Percentiles rank a stretch among this genome's conserved stretches.
Evolutionary conservation across 2,113 vertebrate genomes (phyloP).

Genomic region (Sturnus vulgaris): DNA sequence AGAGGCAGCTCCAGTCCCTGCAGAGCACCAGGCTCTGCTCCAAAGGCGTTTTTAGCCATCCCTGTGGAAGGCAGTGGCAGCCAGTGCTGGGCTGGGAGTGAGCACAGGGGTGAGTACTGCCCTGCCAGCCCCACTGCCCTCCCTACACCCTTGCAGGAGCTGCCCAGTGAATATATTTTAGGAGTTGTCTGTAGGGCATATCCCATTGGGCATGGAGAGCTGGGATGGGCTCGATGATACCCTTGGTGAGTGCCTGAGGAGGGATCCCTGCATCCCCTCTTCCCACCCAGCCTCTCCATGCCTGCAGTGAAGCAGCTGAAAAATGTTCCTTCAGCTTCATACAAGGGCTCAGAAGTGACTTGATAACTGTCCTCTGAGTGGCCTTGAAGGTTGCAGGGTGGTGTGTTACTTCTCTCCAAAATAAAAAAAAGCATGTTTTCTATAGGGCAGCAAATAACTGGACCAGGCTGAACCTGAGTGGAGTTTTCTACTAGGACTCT

Average conservation of each 20-base stretch:
- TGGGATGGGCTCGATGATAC: not conserved
- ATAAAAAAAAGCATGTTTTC: not conserved
- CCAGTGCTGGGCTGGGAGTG: not conserved
- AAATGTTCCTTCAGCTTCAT: not conserved
- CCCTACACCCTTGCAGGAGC: not conserved
- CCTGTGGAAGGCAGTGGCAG: not conserved
- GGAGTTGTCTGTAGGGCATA: not conserved
- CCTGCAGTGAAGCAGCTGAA: not conserved
- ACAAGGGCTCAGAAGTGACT: not conserved
- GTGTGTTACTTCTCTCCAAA: not conserved
- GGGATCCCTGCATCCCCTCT: not conserved
- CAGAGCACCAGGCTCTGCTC: constrained; percentile 12
- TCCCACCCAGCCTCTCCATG: not conserved
- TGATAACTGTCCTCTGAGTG: not conserved
- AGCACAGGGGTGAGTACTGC: not conserved
- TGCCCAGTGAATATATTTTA: not conserved
- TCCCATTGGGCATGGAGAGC: not conserved
- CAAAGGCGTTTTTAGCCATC: not conserved
- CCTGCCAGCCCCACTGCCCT: fast-evolving
- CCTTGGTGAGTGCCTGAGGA: fast-evolving
- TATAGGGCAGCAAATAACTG: not conserved
- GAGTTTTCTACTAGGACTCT: not conserved
- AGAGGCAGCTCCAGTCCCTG: not conserved
- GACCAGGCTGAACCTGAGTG: not conserved
- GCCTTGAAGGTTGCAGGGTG: not conserved